Evolutionary conservation across 2,113 vertebrate species (phyloP).

Genomic region (Azemiops feae): DNA sequence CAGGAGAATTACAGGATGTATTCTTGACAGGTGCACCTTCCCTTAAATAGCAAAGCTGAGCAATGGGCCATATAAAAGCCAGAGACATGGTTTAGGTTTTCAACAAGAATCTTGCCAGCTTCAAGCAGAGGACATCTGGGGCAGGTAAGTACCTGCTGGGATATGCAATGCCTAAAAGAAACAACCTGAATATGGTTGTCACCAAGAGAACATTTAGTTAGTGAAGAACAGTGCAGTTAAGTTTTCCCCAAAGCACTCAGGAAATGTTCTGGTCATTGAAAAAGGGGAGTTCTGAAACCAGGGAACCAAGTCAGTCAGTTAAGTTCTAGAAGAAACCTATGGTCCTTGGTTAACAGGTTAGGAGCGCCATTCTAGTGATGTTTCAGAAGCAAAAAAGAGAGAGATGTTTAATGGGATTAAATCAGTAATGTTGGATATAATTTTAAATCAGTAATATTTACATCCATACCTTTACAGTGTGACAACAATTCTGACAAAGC

Average conservation of each 20-base stretch:
- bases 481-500: background rate
- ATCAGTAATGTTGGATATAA: background rate
- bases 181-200: background rate
- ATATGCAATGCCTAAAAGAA: background rate
- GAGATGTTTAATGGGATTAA: background rate
- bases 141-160: conserved; percentile 7
- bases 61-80: conserved; percentile 21
- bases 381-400: background rate
- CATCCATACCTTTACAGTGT: background rate
- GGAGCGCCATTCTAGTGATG: background rate
- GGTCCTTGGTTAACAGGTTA: background rate
- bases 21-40: conserved; percentile 20
- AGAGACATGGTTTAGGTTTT: conserved; percentile 9
- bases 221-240: background rate
- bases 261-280: background rate
- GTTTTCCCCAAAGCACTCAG: background rate
- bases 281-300: background rate
- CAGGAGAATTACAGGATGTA: conserved; percentile 7
- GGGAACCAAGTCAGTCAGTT: background rate
- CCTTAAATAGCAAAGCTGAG: conserved; percentile 30
- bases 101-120: conserved; percentile 11
- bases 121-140: background rate
- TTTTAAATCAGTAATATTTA: background rate
- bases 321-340: background rate
- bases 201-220: background rate